phyloP scores from a whole-genome alignment of 2,113 vertebrate genomes.

The Athene noctua region DNA sequence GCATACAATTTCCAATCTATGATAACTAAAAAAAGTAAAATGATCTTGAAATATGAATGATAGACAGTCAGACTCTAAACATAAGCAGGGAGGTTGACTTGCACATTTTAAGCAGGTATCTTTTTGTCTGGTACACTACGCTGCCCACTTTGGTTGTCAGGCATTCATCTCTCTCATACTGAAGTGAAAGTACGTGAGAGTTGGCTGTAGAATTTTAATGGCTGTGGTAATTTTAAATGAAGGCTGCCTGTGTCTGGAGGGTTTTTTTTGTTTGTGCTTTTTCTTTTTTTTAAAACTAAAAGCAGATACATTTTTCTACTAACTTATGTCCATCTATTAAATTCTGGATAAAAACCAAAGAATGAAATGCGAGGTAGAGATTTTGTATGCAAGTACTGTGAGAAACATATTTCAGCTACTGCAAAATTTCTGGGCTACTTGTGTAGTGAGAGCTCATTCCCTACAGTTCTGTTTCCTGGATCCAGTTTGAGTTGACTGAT shows the following conservation, averaged over 20 bases:
- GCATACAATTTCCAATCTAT: background rate
- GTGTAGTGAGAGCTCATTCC: background rate
- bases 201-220: slow-evolving; percentile 40
- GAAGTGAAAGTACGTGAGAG: slow-evolving; percentile 28
- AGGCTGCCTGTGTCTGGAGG: background rate
- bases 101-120: background rate
- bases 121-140: background rate
- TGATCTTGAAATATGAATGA: background rate
- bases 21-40: background rate
- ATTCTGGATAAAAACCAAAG: background rate
- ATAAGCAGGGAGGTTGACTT: background rate
- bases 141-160: background rate
- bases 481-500: background rate
- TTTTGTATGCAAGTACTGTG: background rate
- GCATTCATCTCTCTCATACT: slow-evolving; percentile 9
- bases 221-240: background rate
- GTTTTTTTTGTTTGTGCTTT: background rate
- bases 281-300: background rate
- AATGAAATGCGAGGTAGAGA: background rate
- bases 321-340: background rate
- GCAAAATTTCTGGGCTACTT: background rate
- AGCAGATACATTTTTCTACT: background rate
- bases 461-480: background rate
- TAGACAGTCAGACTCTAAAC: background rate
- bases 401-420: background rate